Evolutionary conservation across 2,797 vertebrate genomes (phyloP).

Genomic region (Pipistrellus pipistrellus): DNA sequence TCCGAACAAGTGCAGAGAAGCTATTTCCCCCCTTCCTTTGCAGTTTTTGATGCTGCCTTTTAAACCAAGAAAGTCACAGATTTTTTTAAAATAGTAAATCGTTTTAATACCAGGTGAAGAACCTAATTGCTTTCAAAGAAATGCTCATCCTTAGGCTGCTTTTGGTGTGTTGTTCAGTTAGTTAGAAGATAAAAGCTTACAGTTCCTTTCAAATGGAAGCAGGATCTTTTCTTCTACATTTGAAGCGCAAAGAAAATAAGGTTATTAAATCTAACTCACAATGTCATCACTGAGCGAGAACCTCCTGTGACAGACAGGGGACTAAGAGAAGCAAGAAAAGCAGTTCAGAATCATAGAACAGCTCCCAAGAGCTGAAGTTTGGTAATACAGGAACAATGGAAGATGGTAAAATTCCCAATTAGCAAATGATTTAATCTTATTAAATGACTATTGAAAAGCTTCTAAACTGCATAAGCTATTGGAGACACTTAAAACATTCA

Average conservation of each 20-base stretch:
- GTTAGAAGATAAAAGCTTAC: constrained; percentile 86
- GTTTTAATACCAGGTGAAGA: constrained; percentile 86
- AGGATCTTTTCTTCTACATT: constrained; percentile 86
- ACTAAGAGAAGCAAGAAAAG: constrained; percentile 86
- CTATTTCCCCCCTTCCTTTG: constrained; percentile 76
- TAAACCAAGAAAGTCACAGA: constrained; percentile 83
- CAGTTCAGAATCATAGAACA: constrained; percentile 83
- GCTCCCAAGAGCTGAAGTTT: constrained; percentile 83
- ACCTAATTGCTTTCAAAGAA: constrained; percentile 86
- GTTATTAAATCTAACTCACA: constrained; percentile 82
- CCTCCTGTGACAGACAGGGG: constrained; percentile 85
- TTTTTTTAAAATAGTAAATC: constrained; percentile 81
- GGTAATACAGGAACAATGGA: constrained; percentile 74
- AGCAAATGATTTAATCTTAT: constrained; percentile 87
- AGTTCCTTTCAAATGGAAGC: constrained; percentile 86
- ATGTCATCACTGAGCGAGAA: constrained; percentile 87
- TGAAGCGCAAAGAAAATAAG: constrained; percentile 83
- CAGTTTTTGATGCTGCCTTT: constrained; percentile 83
- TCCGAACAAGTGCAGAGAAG: constrained; percentile 87
- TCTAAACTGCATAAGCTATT: constrained; percentile 89
- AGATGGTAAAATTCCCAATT: constrained; percentile 85
- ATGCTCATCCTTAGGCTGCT: constrained; percentile 83
- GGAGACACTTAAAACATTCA: constrained; percentile 89
- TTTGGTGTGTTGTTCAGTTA: constrained; percentile 87
- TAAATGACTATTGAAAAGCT: constrained; percentile 85